These are phyloP conservation scores for Aleiodes alternator DNA, from an alignment of 2,888 invertebrate genomes.

Conservation along the genomic window DNA sequence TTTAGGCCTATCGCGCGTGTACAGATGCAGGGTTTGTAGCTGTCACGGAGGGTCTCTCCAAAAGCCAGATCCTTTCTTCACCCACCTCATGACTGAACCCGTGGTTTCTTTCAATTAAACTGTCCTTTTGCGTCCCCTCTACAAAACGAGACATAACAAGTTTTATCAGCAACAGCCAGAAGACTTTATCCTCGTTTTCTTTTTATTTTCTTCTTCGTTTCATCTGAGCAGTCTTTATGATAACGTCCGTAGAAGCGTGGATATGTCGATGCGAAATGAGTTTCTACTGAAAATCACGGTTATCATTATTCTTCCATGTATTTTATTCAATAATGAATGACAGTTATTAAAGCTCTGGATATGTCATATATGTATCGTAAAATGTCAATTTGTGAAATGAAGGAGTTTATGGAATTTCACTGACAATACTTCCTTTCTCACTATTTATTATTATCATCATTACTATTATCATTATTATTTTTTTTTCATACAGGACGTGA, in stretches of 20 bases:
- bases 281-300: constrained; percentile 25
- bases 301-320: constrained; percentile 16
- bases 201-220: not conserved
- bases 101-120: constrained; percentile 75
- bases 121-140: constrained; percentile 54
- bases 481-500: constrained; percentile 33
- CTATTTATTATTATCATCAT: constrained; percentile 27
- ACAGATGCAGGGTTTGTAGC: constrained; percentile 29
- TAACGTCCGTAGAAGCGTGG: constrained; percentile 36
- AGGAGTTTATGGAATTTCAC: constrained; percentile 37
- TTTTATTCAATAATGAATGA: constrained; percentile 14
- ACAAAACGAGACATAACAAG: constrained; percentile 68
- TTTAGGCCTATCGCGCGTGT: constrained; percentile 39
- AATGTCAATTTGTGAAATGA: constrained; percentile 35
- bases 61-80: constrained; percentile 21
- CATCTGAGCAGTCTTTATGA: constrained; percentile 29
- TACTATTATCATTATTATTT: constrained; percentile 34
- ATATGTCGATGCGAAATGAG: constrained; percentile 41
- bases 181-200: constrained; percentile 9
- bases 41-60: constrained; percentile 34
- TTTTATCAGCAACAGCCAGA: constrained; percentile 72
- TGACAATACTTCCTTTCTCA: constrained; percentile 18
- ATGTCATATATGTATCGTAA: constrained; percentile 26
- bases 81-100: constrained; percentile 53
- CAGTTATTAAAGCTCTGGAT: constrained; percentile 5